These are phyloP conservation scores for Clunio marinus DNA, from an alignment of 2,888 invertebrate species.

Conservation along the genomic window DNA sequence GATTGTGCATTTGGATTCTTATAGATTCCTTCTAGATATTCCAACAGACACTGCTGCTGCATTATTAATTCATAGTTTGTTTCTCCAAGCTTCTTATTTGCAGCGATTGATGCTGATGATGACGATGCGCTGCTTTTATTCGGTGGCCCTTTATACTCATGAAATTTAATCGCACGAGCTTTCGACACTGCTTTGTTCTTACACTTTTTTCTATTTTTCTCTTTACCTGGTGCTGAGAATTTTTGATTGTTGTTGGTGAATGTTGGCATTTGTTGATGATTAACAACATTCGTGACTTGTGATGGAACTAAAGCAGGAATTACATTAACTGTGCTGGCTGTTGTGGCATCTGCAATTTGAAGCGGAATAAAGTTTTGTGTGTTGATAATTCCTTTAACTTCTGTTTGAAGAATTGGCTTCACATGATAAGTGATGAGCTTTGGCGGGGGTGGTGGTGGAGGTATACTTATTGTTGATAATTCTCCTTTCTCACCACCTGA, in stretches of 20 bases:
- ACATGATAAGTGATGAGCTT: slow-evolving; percentile 21
- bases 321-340: slow-evolving; percentile 53
- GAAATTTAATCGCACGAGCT: slow-evolving; percentile 89
- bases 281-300: slow-evolving; percentile 42
- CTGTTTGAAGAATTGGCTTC: not conserved
- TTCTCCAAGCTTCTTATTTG: slow-evolving; percentile 52
- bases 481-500: not conserved
- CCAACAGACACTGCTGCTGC: slow-evolving; percentile 89
- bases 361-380: slow-evolving; percentile 41
- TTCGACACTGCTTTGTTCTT: slow-evolving; percentile 78
- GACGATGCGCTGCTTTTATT: slow-evolving; percentile 61
- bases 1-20: slow-evolving; percentile 60
- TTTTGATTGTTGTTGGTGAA: slow-evolving; percentile 46
- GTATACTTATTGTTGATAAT: slow-evolving; percentile 38
- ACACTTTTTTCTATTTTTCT: slow-evolving; percentile 75
- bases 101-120: slow-evolving; percentile 45
- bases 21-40: slow-evolving; percentile 80
- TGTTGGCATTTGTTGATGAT: slow-evolving; percentile 42
- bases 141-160: slow-evolving; percentile 93
- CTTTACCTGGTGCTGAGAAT: slow-evolving; percentile 64
- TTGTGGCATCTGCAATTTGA: slow-evolving; percentile 52
- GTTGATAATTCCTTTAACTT: slow-evolving; percentile 1
- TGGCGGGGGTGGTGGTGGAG: slow-evolving; percentile 44
- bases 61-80: slow-evolving; percentile 87
- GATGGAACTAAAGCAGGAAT: slow-evolving; percentile 53